A percentile compares a stretch with the other conserved stretches of the same genome.
phyloP scores from a whole-genome alignment of 2,797 vertebrate genomes.

The Labeo calbasu region DNA sequence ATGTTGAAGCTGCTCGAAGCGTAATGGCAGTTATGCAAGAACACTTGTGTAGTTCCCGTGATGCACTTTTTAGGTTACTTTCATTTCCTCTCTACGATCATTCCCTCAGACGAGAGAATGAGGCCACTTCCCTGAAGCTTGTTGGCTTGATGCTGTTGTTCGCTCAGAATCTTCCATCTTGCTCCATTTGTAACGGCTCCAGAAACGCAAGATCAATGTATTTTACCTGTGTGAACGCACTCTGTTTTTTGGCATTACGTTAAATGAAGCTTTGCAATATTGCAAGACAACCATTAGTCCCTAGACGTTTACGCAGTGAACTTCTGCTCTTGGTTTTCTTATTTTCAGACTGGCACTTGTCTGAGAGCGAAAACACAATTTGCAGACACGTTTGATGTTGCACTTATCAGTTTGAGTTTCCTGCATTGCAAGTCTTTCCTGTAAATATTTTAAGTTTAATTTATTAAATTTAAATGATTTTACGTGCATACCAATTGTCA shows the following conservation, averaged over 20 bases:
- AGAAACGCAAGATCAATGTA: not conserved
- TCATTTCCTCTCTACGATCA: conserved; percentile 30
- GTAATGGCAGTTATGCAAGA: conserved; percentile 14
- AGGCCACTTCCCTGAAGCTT: conserved; percentile 6
- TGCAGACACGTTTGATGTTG: not conserved
- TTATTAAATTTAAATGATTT: not conserved
- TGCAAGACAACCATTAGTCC: not conserved
- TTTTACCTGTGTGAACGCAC: not conserved
- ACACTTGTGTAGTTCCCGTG: not conserved
- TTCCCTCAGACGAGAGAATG: conserved; percentile 16
- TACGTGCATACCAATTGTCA: not conserved
- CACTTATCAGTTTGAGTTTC: not conserved
- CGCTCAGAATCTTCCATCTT: not conserved
- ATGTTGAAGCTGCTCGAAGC: conserved; percentile 10
- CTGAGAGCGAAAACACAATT: not conserved
- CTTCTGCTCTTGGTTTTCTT: not conserved
- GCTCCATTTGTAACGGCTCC: not conserved
- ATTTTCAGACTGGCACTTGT: not conserved
- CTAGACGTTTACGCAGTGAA: not conserved
- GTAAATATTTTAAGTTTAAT: not conserved
- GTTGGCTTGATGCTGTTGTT: not conserved
- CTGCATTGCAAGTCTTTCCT: not conserved
- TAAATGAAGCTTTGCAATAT: not conserved
- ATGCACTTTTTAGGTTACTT: conserved; percentile 28
- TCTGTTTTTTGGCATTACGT: not conserved